Evolutionary conservation across 1,140 invertebrate genomes (phyloP), one percentile per base, ranked within the genome.

Genomic region (Physella acuta): DNA sequence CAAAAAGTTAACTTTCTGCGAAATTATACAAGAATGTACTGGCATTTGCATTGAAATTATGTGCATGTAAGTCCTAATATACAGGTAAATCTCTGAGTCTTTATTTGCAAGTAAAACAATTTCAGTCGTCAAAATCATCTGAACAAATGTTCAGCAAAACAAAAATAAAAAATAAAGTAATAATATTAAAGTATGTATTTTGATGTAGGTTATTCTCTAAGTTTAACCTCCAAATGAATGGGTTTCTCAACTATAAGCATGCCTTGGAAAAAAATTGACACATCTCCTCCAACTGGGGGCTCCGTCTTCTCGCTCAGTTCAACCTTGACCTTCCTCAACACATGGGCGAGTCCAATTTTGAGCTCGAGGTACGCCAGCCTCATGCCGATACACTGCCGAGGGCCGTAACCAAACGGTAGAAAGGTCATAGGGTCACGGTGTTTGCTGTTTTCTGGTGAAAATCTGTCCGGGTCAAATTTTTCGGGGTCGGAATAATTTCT

Each of bases 291-390:
- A 49, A 2, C 2, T 31, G 61, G 49, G 64, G 75, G 75, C 37
- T 59, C 65, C 17, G 78, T 82, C 44, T 73, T 68, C 39, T 78
- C 74, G 49, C 74, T 74, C 1, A 68, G 68, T 17, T 74, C 75
- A 60, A 77, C 37, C 36, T 33, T 68, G 16, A 71, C 68, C 33
- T 71, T 73, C 24, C 69, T 70, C 11, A 78, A 44, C 4, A 70
- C 82, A 74, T 71, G 5, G 37, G 78, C 79, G 17, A 87, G 34
- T 0, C 89, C 89, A 44, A 91, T 76, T 83, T 92, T 92, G 0
- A 88, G 86, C 78, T 91, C 88, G 68, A 92, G 74, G 14, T 90
- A 65, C 1, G 90, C 91, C 67, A 92, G 90, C 39, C 90, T 85
- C 83, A 87, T 87, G 62, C 89, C 90, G 56, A 89, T 79, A 73